phyloP scores from a whole-genome alignment of 1,140 invertebrate genomes.

The Zaprionus nigranus region DNA sequence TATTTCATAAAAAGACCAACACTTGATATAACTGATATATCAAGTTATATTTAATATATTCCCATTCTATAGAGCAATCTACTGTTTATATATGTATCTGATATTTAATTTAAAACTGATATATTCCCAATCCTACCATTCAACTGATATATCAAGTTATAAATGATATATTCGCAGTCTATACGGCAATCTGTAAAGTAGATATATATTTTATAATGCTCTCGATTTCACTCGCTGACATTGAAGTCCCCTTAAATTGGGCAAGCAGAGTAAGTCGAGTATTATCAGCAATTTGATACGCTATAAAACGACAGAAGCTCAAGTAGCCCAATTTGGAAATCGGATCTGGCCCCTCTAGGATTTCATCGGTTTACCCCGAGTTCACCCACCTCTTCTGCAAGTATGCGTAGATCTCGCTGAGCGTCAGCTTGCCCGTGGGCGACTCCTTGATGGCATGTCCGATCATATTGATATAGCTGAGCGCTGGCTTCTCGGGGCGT shows the following conservation, averaged over 20 bases:
- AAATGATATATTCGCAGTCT: too few relatives aligned
- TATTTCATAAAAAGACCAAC: too few relatives aligned
- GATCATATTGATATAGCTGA: conserved; percentile 98
- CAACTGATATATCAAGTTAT: too few relatives aligned
- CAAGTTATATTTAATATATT: too few relatives aligned
- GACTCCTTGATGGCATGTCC: conserved; percentile 98
- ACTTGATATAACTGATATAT: too few relatives aligned
- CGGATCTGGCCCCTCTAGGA: not conserved
- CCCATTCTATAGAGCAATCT: too few relatives aligned
- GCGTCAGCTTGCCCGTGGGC: conserved; percentile 92
- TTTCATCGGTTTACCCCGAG: not conserved
- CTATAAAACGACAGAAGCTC: conserved; percentile 13
- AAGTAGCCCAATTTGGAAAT: conserved; percentile 15
- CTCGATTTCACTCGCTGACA: not conserved
- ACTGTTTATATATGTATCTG: too few relatives aligned
- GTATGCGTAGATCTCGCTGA: conserved; percentile 96
- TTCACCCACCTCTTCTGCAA: conserved; percentile 90
- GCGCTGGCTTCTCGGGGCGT: conserved; percentile 97
- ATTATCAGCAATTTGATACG: not conserved
- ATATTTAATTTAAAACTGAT: too few relatives aligned
- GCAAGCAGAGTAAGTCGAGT: not conserved
- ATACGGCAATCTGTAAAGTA: too few relatives aligned
- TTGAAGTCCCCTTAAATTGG: conserved; percentile 1
- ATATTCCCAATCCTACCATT: too few relatives aligned
- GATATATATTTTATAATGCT: not conserved